Conservation (phyloP, 2,888 invertebrate species). For the Drosophila subsilvestris region DNA sequence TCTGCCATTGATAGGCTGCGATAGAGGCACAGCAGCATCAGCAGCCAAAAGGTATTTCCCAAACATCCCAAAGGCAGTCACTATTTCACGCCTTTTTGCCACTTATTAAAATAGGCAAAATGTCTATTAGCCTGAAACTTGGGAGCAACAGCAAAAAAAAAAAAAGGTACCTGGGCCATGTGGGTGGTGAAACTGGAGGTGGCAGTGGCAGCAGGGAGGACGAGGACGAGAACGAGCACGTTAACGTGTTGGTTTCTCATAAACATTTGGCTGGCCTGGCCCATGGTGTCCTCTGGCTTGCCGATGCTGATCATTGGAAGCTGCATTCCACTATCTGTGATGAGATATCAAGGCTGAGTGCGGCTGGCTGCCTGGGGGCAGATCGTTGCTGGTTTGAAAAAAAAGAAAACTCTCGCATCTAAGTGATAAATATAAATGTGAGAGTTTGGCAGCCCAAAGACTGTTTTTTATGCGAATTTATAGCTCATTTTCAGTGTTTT, state of each 20-base stretch:
- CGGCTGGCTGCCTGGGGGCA: too few species aligned
- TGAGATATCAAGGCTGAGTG: constrained; percentile 76
- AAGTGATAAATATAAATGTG: not conserved
- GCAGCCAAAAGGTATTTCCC: constrained; percentile 37
- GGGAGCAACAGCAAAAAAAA: not conserved
- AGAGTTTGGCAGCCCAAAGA: not conserved
- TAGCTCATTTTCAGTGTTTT: too few species aligned
- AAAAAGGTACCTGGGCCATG: constrained; percentile 2
- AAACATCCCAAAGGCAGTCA: constrained; percentile 45
- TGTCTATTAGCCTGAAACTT: constrained; percentile 63
- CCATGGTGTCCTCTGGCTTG: constrained; percentile 2
- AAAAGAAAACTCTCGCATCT: constrained; percentile 47
- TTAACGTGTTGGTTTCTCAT: constrained; percentile 35
- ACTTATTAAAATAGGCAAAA: constrained; percentile 81
- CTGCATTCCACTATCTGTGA: constrained; percentile 52
- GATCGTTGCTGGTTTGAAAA: not conserved
- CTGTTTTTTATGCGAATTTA: too few species aligned
- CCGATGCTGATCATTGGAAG: constrained; percentile 57
- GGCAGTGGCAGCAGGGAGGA: too few species aligned
- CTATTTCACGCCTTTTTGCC: constrained; percentile 81
- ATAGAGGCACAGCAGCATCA: constrained; percentile 54
- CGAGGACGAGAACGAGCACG: too few species aligned
- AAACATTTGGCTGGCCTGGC: constrained; percentile 25
- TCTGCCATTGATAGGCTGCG: constrained; percentile 62
- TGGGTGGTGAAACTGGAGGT: constrained; percentile 16